These are phyloP conservation scores for Colostygia pectinataria DNA, from an alignment of 2,888 invertebrate species.

Conservation along the genomic window DNA sequence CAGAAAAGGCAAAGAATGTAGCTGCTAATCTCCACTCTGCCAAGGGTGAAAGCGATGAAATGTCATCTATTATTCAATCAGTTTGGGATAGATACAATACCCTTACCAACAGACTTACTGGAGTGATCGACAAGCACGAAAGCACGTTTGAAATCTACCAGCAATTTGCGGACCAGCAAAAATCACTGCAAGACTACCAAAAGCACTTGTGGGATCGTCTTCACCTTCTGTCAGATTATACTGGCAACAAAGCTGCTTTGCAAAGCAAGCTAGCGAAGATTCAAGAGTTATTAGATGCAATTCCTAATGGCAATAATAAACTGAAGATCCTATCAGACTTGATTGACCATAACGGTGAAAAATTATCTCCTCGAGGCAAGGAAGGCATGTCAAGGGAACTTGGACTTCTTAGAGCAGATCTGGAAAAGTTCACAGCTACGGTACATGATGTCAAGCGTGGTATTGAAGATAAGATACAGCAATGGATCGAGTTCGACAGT, in stretches of 20 bases:
- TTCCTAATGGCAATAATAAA: slow-evolving; percentile 90
- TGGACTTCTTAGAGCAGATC: slow-evolving; percentile 90
- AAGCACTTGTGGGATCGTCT: slow-evolving; percentile 95
- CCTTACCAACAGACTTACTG: slow-evolving; percentile 85
- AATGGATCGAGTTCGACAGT: slow-evolving; percentile 96
- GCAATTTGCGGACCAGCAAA: slow-evolving; percentile 93
- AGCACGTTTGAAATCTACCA: slow-evolving; percentile 90
- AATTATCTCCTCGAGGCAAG: slow-evolving; percentile 91
- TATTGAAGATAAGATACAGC: slow-evolving; percentile 91
- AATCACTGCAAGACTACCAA: slow-evolving; percentile 94
- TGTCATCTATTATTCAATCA: slow-evolving; percentile 87
- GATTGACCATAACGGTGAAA: slow-evolving; percentile 86
- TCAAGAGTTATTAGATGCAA: slow-evolving; percentile 89
- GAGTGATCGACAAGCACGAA: slow-evolving; percentile 88
- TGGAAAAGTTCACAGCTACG: slow-evolving; percentile 90
- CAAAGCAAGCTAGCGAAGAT: slow-evolving; percentile 91
- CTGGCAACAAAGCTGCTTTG: slow-evolving; percentile 93
- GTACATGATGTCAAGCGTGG: slow-evolving; percentile 90
- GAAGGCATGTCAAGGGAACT: slow-evolving; percentile 93
- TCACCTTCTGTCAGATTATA: slow-evolving; percentile 91
- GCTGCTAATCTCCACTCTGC: slow-evolving; percentile 82
- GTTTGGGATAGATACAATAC: slow-evolving; percentile 90
- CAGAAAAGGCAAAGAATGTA: slow-evolving; percentile 92
- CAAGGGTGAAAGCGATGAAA: slow-evolving; percentile 83
- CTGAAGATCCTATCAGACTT: slow-evolving; percentile 89